Evolutionary conservation across 2,888 invertebrate genomes (phyloP), one percentile per base, ranked within the genome.

Genomic region (Eilema caniola): DNA sequence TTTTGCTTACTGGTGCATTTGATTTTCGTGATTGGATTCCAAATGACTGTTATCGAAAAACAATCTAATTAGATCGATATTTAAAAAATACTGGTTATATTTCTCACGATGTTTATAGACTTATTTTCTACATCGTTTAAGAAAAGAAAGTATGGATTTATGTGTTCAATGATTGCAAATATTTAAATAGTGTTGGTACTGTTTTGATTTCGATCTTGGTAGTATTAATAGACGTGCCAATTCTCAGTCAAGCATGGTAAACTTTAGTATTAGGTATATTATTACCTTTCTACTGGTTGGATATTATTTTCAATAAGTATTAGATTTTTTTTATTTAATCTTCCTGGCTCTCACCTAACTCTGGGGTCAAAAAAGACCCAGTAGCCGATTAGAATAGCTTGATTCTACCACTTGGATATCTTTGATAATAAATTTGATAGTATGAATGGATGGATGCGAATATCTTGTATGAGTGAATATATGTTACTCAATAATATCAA

Each of bases 21-120:
- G 76, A 88, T 87, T 87, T 77, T 74, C 61, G 75, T 88, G 88
- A 88, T 91, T 90, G 84, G 83, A 85, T 88, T 87, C 85, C 79
- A 86, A 85, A 88, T 79, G 71, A 72, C 74, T 66, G 60, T 67
- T 69, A 60, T 74, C 65, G 68, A 68, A 68, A 37, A 64, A 75
- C n/a, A 80, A 77, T 81, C 79, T 80, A 78, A 72, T 82, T 78
- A 70, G 82, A 77, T 75, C 73, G 12, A 28, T 25, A 28, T 82
- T 78, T 80, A 14, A 56, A 65, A 61, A n/a, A 71, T 75, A 76
- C 80, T 72, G 66, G 76, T 75, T 77, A 25, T 69, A 20, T 31
- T 65, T 69, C 74, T 41, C 60, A 62, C 66, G 56, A 68, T 33
- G 8, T n/a, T n/a, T n/a, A n/a, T 67, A 11, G 1, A 47, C 20